Evolutionary conservation across 2,888 invertebrate species (phyloP).

Genomic region (Aphodius sticticus): DNA sequence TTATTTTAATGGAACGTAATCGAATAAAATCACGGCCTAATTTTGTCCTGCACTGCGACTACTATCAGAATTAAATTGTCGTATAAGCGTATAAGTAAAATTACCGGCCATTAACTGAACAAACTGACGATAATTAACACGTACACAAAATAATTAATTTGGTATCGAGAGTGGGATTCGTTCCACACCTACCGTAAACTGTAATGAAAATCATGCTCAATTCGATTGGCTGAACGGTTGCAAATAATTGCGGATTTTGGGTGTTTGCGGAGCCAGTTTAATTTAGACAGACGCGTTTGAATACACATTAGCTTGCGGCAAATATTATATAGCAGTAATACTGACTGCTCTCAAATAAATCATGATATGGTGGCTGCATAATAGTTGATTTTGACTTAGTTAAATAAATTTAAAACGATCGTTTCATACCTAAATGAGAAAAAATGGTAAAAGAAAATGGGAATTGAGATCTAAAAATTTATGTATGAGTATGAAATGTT

Average conservation of each 20-base stretch:
- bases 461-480: too few relatives aligned
- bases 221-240: neutral
- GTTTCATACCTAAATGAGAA: too few relatives aligned
- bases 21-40: neutral
- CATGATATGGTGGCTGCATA: too few relatives aligned
- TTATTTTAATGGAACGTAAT: neutral
- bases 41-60: neutral
- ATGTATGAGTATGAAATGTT: too few relatives aligned
- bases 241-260: neutral
- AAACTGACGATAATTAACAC: neutral
- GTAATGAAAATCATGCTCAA: neutral
- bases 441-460: too few relatives aligned
- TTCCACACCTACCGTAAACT: neutral
- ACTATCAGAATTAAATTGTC: neutral
- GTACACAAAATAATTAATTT: neutral
- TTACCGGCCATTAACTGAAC: neutral
- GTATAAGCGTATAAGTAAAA: neutral
- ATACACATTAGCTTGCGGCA: too few relatives aligned
- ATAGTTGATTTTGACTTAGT: too few relatives aligned
- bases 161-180: neutral
- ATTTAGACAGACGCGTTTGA: neutral
- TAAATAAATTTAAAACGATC: too few relatives aligned
- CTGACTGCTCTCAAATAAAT: too few relatives aligned
- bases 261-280: neutral
- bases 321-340: too few relatives aligned